These are phyloP conservation scores for Rapana venosa DNA, from an alignment of 2,888 invertebrate genomes.

Conservation along the genomic window DNA sequence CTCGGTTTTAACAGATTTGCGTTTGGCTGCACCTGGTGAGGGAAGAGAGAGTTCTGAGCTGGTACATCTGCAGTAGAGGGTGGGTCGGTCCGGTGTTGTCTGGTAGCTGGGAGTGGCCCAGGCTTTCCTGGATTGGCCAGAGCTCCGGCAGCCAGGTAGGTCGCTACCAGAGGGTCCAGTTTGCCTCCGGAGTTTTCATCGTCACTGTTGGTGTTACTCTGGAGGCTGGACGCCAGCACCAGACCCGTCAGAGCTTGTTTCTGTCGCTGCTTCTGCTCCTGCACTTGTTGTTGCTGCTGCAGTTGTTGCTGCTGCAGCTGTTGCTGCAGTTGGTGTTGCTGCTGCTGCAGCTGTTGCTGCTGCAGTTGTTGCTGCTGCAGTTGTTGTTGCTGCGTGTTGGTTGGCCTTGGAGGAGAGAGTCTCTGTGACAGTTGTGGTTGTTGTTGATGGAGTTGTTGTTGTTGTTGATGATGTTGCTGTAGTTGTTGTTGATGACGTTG, in stretches of 20 bases:
- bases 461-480: neutral
- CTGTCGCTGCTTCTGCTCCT: neutral
- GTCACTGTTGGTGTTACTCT: neutral
- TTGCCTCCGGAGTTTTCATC: neutral
- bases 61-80: neutral
- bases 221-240: neutral
- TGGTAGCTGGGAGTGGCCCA: neutral
- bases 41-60: neutral
- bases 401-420: neutral
- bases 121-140: neutral
- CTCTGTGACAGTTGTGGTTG: neutral
- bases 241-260: neutral
- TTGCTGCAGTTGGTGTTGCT: neutral
- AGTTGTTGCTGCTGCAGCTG: conserved; percentile 12
- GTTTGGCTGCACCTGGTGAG: neutral
- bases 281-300: conserved; percentile 7
- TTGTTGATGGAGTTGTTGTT: neutral
- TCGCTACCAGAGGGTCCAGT: neutral
- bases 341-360: neutral
- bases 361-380: neutral
- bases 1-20: neutral
- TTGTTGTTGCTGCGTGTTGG: neutral
- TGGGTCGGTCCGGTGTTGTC: neutral
- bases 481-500: neutral
- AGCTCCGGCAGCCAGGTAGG: neutral